Base-by-base conservation (phyloP, 2,797 vertebrate species). In the Myotis planiceps region DNA sequence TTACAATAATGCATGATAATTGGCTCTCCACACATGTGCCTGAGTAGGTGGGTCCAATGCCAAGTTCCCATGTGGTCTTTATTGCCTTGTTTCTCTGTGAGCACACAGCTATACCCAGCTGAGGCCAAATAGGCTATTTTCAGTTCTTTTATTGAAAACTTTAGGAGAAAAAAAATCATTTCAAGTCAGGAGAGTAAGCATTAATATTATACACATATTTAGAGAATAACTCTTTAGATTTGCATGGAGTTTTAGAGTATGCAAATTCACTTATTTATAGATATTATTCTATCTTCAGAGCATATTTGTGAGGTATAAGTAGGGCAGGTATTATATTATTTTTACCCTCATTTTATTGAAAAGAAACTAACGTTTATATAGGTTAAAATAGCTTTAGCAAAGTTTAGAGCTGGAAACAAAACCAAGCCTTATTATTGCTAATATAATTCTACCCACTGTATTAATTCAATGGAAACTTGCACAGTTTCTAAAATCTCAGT, bases 331-430 rank as follows among this genome's bases (percentile, higher is more conserved):
- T 87, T 58, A 89, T 66, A 49, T 87, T 58, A 89, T 75, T 94
- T 93, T 79, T 13, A 66, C 53, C n/a, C 55, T 95, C 23, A 93
- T 21, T 95, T 84, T 88, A 55, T 49, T 37, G 55, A 81, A 95
- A 71, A 92, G 47, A 85, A 83, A 87, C 16, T 71, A 49, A 90
- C 42, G 51, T 75, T 90, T 3, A 79, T 23, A 58, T 18, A 89
- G 85, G 25, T 75, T 39, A 91, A 92, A 82, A 69, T 18, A 63
- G 53, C 10, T 63, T 63, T 82, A 47, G 53, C 5, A 75, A 89
- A 96, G 51, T 27, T 49, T 68, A 82, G 12, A 75, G 39, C 13
- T 58, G 34, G 68, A 92, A 34, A n/a, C 4, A 58, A 93, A 76
- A 53, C 74, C n/a, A 53, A 76, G 18, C 9, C 14, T 53, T 81